These are phyloP conservation scores for Siniperca obscura DNA, from an alignment of 2,797 vertebrate genomes.

Conservation along the genomic window DNA sequence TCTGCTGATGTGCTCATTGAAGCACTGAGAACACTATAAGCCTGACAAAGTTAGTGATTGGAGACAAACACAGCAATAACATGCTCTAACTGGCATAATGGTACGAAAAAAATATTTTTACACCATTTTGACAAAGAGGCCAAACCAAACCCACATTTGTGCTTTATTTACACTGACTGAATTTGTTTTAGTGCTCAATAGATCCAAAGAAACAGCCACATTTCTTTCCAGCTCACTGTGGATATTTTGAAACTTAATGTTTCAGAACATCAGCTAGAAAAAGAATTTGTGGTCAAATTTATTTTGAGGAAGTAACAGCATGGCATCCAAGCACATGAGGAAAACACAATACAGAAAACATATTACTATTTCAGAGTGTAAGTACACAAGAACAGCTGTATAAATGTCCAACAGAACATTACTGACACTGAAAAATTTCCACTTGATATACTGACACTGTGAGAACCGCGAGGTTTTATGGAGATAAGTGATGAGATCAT, in stretches of 20 bases:
- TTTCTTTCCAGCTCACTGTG: not conserved
- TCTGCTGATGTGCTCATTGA: too few species aligned
- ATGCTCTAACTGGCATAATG: not conserved
- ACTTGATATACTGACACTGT: not conserved
- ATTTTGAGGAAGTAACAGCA: not conserved
- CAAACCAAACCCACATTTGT: not conserved
- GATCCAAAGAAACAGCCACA: not conserved
- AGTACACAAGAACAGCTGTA: not conserved
- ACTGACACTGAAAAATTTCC: not conserved
- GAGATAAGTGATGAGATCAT: not conserved
- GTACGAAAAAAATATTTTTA: not conserved
- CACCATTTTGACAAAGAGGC: not conserved
- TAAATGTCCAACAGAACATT: not conserved
- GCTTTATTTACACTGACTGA: not conserved
- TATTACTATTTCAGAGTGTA: not conserved
- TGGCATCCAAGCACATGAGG: not conserved
- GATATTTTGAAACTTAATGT: not conserved
- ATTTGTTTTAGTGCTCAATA: not conserved
- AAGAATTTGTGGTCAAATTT: not conserved
- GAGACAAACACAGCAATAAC: not conserved
- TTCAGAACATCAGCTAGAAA: not conserved
- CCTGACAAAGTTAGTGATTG: not conserved
- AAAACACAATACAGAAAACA: not conserved
- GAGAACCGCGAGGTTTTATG: not conserved
- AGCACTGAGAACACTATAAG: not conserved